Conservation (phyloP, 2,888 invertebrate genomes). For the Nephrocerus scutellatus region DNA sequence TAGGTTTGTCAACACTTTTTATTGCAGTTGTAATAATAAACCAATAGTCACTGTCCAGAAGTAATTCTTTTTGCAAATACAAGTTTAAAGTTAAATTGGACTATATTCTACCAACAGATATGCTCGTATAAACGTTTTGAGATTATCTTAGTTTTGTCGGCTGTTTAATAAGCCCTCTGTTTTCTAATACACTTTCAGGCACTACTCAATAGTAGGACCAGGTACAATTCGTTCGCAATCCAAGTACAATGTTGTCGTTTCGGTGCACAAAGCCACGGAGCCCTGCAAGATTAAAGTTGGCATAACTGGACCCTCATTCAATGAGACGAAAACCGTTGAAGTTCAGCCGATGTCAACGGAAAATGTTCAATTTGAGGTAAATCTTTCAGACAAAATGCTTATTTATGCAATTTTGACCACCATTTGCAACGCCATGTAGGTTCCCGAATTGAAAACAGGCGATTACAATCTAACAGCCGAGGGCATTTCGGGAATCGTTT, state of each 20-base stretch:
- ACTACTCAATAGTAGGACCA: slow-evolving; percentile 74
- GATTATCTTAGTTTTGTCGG: too few relatives aligned
- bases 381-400: not conserved
- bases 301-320: slow-evolving; percentile 64
- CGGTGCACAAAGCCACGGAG: slow-evolving; percentile 45
- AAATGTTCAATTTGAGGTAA: slow-evolving; percentile 65
- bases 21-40: too few relatives aligned
- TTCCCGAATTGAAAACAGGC: slow-evolving; percentile 29
- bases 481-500: slow-evolving; percentile 65
- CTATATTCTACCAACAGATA: too few relatives aligned
- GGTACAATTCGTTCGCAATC: slow-evolving; percentile 72
- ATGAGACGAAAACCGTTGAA: slow-evolving; percentile 61
- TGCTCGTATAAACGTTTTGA: too few relatives aligned
- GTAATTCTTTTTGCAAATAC: too few relatives aligned
- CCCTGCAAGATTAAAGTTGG: slow-evolving; percentile 58
- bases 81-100: too few relatives aligned
- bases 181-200: slow-evolving; percentile 27
- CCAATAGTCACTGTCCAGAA: too few relatives aligned
- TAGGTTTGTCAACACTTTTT: too few relatives aligned
- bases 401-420: not conserved
- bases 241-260: slow-evolving; percentile 73
- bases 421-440: slow-evolving; percentile 1
- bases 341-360: slow-evolving; percentile 65
- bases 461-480: slow-evolving; percentile 36
- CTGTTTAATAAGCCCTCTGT: too few relatives aligned